Evolutionary conservation across 2,797 vertebrate genomes (phyloP).

Genomic region (Lates japonicus): DNA sequence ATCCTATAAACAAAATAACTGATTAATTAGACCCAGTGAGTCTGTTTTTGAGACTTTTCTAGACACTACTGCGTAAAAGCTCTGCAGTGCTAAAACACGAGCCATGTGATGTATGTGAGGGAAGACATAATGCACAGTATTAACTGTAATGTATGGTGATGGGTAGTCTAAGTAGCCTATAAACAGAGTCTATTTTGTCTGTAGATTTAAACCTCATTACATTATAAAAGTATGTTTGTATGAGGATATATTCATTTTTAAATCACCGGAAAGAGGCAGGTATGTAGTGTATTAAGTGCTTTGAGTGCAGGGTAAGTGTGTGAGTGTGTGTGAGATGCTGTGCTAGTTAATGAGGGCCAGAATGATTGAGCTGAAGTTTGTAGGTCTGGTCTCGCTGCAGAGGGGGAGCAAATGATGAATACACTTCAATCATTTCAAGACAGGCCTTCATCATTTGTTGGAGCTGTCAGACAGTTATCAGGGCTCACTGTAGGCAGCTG

Average conservation of each 20-base stretch:
- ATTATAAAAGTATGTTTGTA: constrained; percentile 1
- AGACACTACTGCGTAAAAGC: neutral
- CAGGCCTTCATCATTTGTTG: constrained; percentile 76
- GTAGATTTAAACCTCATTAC: constrained; percentile 28
- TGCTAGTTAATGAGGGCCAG: constrained; percentile 68
- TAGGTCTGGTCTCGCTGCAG: constrained; percentile 43
- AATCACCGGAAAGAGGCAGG: constrained; percentile 16
- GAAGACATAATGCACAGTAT: constrained; percentile 11
- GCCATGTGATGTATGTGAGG: neutral
- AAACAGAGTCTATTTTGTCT: constrained; percentile 17
- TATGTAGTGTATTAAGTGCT: constrained; percentile 26
- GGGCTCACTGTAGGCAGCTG: constrained; percentile 70
- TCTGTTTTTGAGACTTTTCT: constrained; percentile 1
- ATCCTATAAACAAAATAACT: constrained; percentile 4
- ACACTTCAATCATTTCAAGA: constrained; percentile 75
- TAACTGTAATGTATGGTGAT: neutral
- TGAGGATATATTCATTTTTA: constrained; percentile 27
- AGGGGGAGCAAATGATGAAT: constrained; percentile 71
- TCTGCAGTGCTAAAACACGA: neutral
- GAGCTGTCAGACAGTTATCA: constrained; percentile 75
- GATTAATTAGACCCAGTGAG: constrained; percentile 22
- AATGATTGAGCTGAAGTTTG: constrained; percentile 60
- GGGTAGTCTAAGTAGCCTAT: constrained; percentile 8
- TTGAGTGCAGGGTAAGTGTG: constrained; percentile 1
- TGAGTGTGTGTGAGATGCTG: constrained; percentile 18